Conservation (phyloP, 2,888 invertebrate species). For the Allolobophora icterica region DNA sequence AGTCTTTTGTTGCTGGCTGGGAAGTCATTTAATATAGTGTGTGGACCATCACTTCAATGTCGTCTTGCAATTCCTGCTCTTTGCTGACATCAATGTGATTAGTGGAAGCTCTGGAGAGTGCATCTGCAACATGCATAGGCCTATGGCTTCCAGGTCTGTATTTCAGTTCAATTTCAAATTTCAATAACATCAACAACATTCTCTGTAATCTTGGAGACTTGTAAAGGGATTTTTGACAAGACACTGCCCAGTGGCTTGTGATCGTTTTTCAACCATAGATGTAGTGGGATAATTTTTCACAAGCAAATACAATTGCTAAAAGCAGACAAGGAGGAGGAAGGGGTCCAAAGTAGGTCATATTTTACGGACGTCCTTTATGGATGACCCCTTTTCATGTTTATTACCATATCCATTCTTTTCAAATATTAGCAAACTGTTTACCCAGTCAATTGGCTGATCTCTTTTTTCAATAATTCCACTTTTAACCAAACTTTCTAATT, state of each 20-base stretch:
- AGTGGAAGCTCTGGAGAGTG: conserved; percentile 45
- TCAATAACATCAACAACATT: conserved; percentile 42
- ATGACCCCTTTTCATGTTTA: no score
- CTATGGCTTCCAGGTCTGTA: conserved; percentile 46
- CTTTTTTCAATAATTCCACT: conserved; percentile 41
- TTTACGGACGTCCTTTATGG: no score
- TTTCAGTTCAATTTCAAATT: conserved; percentile 41
- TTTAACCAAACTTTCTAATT: conserved; percentile 41
- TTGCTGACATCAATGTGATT: neutral
- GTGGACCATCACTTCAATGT: conserved; percentile 41
- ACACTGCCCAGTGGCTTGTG: conserved; percentile 45
- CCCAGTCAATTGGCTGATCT: conserved; percentile 48
- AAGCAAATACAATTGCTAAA: conserved; percentile 44
- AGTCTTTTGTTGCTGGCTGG: conserved; percentile 31
- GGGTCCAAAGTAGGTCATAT: no score
- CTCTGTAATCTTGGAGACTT: conserved; percentile 43
- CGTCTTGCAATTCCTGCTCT: conserved; percentile 21
- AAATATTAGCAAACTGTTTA: conserved; percentile 44
- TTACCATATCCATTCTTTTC: conserved; percentile 46
- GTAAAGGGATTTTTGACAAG: conserved; percentile 35
- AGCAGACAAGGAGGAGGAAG: no score
- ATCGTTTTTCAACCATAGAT: conserved; percentile 43
- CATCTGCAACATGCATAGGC: conserved; percentile 50
- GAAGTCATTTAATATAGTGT: conserved; percentile 30
- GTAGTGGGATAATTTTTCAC: conserved; percentile 45